Percentiles rank a stretch among this genome's conserved stretches.
Evolutionary conservation across 2,888 invertebrate species (phyloP).

Genomic region (Erebia palarica): DNA sequence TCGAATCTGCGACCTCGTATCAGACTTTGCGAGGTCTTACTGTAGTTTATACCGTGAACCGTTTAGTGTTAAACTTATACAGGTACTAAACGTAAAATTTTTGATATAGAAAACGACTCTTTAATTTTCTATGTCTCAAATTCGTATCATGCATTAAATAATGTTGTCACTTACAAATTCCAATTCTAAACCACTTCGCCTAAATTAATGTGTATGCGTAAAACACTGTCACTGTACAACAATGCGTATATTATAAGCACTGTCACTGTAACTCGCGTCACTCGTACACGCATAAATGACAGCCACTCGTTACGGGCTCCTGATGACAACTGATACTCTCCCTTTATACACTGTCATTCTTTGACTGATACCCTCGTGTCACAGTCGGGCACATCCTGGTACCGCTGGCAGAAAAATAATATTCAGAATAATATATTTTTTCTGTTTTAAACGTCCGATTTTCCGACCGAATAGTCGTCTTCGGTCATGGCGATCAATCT

Average conservation of each 20-base stretch:
- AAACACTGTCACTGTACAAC: conserved; percentile 11
- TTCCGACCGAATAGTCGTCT: no score
- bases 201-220: background rate
- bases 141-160: background rate
- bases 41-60: no score
- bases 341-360: no score
- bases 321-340: conserved; percentile 64
- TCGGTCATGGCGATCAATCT: no score
- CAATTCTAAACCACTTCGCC: conserved; percentile 6
- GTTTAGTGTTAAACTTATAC: no score
- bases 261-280: conserved; percentile 34
- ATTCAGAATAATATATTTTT: background rate
- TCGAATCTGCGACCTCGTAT: background rate
- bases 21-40: no score
- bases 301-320: conserved; percentile 58
- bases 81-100: no score
- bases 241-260: background rate
- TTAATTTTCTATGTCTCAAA: background rate
- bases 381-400: conserved; percentile 45
- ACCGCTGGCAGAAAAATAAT: conserved; percentile 29
- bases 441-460: no score
- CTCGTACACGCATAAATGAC: conserved; percentile 41
- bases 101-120: background rate
- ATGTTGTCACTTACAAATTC: conserved; percentile 13
- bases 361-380: conserved; percentile 46